phyloP scores from a whole-genome alignment of 2,113 vertebrate species.

The Rhadina sibilatrix region DNA sequence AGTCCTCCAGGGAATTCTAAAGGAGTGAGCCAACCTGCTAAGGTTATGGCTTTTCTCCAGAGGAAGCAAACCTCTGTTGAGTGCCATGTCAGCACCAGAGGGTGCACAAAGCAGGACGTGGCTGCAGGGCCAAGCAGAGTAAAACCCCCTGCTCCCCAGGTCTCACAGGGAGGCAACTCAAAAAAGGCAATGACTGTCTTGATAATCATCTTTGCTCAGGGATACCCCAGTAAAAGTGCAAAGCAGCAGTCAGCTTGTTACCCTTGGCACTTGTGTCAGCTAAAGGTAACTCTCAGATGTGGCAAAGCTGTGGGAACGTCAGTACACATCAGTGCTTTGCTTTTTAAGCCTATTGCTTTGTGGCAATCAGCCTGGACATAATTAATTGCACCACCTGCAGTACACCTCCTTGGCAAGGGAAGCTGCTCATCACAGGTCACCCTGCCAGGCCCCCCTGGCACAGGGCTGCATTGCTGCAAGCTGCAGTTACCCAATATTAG shows the following conservation, averaged over 20 bases:
- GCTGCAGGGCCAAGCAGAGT: fast-evolving
- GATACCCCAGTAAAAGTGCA: background rate
- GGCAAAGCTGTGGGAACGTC: background rate
- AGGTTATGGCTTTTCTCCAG: background rate
- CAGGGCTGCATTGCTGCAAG: background rate
- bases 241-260: background rate
- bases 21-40: background rate
- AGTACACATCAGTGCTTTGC: background rate
- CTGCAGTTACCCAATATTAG: fast-evolving
- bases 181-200: background rate
- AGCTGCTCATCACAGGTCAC: background rate
- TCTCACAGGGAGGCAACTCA: background rate
- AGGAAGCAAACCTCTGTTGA: background rate
- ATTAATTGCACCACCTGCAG: background rate
- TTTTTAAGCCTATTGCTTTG: background rate
- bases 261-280: background rate
- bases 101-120: fast-evolving
- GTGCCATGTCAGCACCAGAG: fast-evolving
- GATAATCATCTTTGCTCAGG: background rate
- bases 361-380: background rate
- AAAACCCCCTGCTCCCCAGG: fast-evolving
- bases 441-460: fast-evolving
- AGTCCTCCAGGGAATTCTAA: background rate
- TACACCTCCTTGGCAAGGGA: background rate
- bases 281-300: background rate